Conservation (phyloP, 2,888 invertebrate genomes). For the Agriopis leucophaearia region DNA sequence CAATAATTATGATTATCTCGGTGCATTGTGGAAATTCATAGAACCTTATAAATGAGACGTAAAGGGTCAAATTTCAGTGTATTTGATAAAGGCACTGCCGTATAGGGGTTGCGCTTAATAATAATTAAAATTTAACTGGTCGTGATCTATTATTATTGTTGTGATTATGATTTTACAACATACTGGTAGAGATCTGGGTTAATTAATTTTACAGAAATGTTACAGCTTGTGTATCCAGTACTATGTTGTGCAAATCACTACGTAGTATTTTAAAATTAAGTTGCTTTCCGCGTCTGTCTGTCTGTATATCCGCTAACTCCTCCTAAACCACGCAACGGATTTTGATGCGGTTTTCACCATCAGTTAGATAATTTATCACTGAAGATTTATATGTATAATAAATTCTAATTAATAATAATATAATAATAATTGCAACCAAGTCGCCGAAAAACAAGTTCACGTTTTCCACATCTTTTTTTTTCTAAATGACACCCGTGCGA, state of each 20-base stretch:
- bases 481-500: too few relatives aligned
- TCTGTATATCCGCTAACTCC: too few relatives aligned
- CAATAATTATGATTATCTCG: not conserved
- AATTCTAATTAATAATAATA: too few relatives aligned
- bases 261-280: too few relatives aligned
- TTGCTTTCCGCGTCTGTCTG: too few relatives aligned
- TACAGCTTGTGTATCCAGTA: conserved; percentile 4
- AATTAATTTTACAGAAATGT: conserved; percentile 32
- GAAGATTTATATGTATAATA: too few relatives aligned
- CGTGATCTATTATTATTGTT: conserved; percentile 26
- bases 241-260: conserved; percentile 16
- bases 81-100: not conserved
- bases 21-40: not conserved
- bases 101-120: not conserved
- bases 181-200: conserved; percentile 36
- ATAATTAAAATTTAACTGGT: conserved; percentile 29
- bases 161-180: conserved; percentile 30
- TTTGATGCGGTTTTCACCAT: too few relatives aligned
- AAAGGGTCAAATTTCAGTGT: conserved; percentile 2
- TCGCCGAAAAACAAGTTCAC: too few relatives aligned
- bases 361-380: too few relatives aligned
- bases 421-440: too few relatives aligned
- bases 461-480: too few relatives aligned
- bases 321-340: too few relatives aligned
- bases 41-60: conserved; percentile 3